These are phyloP conservation scores for Cottus gobio DNA, from an alignment of 2,113 vertebrate genomes.

Conservation along the genomic window DNA sequence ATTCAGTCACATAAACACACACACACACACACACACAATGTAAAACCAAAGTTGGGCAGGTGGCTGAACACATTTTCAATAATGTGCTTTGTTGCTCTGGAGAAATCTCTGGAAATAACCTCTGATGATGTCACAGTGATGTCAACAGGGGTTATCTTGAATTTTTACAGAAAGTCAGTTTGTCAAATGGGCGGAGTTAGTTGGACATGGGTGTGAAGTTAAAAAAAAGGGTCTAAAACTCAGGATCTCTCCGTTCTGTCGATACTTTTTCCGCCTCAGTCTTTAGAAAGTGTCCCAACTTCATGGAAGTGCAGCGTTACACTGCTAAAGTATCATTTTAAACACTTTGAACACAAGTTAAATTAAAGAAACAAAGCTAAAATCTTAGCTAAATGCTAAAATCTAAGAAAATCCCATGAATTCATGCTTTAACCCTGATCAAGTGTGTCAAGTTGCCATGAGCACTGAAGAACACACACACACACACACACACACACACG, in stretches of 20 bases:
- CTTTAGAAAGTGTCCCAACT: background rate
- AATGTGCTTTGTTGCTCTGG: background rate
- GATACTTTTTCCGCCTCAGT: background rate
- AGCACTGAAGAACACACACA: background rate
- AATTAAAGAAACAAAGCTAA: background rate
- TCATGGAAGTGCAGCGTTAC: background rate
- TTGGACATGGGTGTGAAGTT: background rate
- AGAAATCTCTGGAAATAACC: background rate
- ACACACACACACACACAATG: background rate
- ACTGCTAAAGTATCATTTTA: background rate
- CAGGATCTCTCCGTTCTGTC: background rate
- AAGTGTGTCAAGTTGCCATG: background rate
- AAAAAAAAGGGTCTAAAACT: background rate
- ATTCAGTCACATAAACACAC: background rate
- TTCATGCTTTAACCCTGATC: background rate
- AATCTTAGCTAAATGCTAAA: no score
- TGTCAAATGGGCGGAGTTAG: background rate
- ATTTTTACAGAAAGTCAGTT: background rate
- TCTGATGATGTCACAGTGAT: conserved; percentile 10
- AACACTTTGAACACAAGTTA: background rate
- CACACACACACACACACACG: background rate
- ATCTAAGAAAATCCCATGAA: background rate
- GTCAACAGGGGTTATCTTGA: background rate
- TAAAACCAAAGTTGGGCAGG: background rate
- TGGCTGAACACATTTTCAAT: background rate